Base-by-base conservation (phyloP, 1,140 invertebrate genomes). In the Protaetia brevitarsis region DNA sequence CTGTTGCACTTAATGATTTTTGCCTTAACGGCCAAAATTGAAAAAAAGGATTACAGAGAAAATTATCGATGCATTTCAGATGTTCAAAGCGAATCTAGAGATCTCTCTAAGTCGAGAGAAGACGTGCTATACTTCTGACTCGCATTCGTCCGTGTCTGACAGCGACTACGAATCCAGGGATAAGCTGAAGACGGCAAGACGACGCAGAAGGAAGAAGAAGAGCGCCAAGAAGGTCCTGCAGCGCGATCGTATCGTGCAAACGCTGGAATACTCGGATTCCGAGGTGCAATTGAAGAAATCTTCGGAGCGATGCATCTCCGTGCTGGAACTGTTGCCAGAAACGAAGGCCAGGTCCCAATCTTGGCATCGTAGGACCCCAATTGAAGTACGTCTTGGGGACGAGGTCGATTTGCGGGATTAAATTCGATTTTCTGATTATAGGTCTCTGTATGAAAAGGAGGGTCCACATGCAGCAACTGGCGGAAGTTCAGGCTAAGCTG, bases 401-500 rank as follows among this genome's bases (percentile, higher is more conserved):
- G n/a, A n/a, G 27, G 8, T 21, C 7, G 7, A 26, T 7, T 1
- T 36, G 19, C 13, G 16, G 13, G 1, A 62, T 5, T 7, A 36
- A 21, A 30, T 62, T n/a, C 31, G 51, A 31, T 37, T 65, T 26
- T 41, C 26, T 6, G 13, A 16, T 62, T 45, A 13, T 23, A 66
- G 59, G 16, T 11, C 21, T 2, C 8, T 26, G 10, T 61, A 21
- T 13, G 65, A 66, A 0, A 8, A 66, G 41, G 23, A 31, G 59
- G 3, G 21, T 27, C 11, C 31, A 71, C n/a, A 66, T 70, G 1
- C 71, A 71, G 66, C 75, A 78, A 72, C 60, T 78, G 11, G 65
- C 72, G 7, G 73, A 77, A 69, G 76, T 79, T 5, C 77, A 79
- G 71, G 72, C 72, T 2, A 79, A 77, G 66, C 64, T 79, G 7